A percentile compares a stretch with the other conserved stretches of the same genome.
Evolutionary conservation across 2,797 vertebrate genomes (phyloP).

Genomic region (Eospalax fontanierii): DNA sequence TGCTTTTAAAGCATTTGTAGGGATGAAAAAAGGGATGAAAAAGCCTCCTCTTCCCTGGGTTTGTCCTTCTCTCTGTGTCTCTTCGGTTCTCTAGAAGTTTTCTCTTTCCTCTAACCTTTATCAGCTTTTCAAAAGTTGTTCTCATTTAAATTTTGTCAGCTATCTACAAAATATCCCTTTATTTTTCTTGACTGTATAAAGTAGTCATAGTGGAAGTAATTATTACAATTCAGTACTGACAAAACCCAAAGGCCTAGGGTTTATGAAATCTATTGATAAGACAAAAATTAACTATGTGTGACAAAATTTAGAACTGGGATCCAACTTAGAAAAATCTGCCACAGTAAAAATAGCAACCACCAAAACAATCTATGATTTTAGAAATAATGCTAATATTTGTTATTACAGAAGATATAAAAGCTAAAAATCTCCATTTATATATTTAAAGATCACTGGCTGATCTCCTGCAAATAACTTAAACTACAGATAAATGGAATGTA

Average conservation of each 20-base stretch:
- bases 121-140: not conserved
- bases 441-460: not conserved
- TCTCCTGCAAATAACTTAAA: constrained; percentile 27
- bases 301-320: not conserved
- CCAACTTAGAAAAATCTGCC: not conserved
- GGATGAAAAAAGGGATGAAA: no score
- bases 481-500: not conserved
- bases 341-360: not conserved
- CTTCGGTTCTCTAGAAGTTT: not conserved
- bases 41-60: not conserved
- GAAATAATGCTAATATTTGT: not conserved
- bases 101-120: not conserved
- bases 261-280: not conserved
- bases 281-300: not conserved
- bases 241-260: not conserved
- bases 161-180: not conserved
- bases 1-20: not conserved
- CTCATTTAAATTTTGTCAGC: not conserved
- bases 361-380: not conserved
- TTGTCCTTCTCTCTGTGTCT: not conserved
- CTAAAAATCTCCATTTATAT: not conserved
- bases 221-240: not conserved
- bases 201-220: not conserved
- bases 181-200: constrained; percentile 6
- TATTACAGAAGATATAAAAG: not conserved